Conservation (phyloP, 2,113 vertebrate species). For the Tupaia tana region DNA sequence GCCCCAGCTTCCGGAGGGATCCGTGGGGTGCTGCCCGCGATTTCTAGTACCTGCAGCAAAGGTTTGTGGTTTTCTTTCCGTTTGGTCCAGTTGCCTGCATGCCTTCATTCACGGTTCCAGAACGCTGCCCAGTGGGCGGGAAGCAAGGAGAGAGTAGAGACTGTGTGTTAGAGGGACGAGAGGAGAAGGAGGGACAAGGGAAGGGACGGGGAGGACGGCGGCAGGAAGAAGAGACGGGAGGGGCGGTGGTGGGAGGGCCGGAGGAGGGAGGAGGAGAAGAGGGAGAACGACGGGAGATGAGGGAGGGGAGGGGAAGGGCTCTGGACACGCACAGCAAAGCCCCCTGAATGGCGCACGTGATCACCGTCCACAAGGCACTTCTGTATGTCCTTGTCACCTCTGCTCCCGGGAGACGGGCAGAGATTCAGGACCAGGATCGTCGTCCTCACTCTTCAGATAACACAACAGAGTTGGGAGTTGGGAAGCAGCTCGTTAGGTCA, state of each 20-base stretch:
- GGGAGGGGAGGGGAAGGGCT: neutral
- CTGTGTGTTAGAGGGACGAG: fast-evolving
- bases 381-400: neutral
- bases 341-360: neutral
- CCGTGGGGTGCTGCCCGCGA: neutral
- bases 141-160: too few relatives aligned
- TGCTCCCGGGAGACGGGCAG: neutral
- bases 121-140: neutral
- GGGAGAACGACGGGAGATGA: fast-evolving
- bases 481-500: neutral
- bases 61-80: neutral
- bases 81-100: neutral
- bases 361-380: neutral
- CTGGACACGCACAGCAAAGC: neutral
- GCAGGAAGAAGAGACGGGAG: neutral
- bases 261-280: fast-evolving
- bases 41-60: neutral
- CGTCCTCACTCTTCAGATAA: neutral
- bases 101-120: neutral
- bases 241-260: neutral
- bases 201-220: fast-evolving
- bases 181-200: fast-evolving
- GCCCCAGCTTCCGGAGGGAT: too few relatives aligned
- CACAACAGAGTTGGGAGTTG: neutral
- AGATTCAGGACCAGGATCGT: neutral